Evolutionary conservation across 2,797 vertebrate species (phyloP), one percentile per base, ranked within the genome.

Genomic region (Martes flavigula): DNA sequence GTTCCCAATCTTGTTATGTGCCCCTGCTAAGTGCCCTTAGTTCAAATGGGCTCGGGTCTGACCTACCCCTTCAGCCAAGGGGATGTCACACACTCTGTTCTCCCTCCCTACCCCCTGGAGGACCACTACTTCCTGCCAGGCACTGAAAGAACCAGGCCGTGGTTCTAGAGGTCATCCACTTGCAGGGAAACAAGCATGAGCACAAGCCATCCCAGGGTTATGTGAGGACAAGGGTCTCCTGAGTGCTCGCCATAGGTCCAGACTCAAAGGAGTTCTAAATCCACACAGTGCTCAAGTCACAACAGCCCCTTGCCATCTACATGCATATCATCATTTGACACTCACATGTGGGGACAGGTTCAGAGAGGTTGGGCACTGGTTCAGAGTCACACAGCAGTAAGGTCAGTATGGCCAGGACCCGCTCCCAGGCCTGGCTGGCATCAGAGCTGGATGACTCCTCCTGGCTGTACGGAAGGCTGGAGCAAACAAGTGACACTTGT

Each of bases 261-360:
- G 75, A 30, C 58, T 89, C 35, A 95, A 68, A 73, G 84, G 60
- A 82, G 10, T 25, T 79, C 40, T 54, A 46, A 60, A 30, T 20
- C 40, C 0, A 0, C 15, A 2, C 0, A 25, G 30, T 3, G 9
- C 54, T 87, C 18, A 56, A 35, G 58, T 68, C 27, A 15, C n/a
- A 30, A 3, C 0, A 35, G n/a, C 54, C 40, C 35, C 51, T 68
- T 5, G 7, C 82, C 72, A 35, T 56, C 89, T 78, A 60, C 46
- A 17, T 30, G 58, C 13, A 13, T 17, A 10, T 9, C 15, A 7
- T 25, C 68, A 11, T 32, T 30, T 46, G 88, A 90, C 48, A 73
- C 56, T 84, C 51, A 66, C 62, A 18, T 5, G 8, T 32, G 68
- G 21, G 38, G 75, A 93, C 4, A n/a, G 66, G 38, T 54, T 60